Evolutionary conservation across 2,888 invertebrate genomes (phyloP).

Genomic region (Drosophila dives): DNA sequence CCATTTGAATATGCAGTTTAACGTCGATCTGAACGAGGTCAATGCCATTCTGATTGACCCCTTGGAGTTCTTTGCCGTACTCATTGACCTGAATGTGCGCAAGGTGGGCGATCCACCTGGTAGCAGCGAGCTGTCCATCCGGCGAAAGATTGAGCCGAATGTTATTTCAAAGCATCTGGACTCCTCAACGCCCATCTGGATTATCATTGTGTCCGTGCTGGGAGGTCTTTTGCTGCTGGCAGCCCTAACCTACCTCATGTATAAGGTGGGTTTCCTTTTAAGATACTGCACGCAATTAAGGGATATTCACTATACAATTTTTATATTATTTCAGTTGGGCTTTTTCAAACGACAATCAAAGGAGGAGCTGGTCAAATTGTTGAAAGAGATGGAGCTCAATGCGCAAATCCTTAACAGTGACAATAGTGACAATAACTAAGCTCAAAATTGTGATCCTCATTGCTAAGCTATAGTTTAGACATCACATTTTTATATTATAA

Average conservation of each 20-base stretch:
- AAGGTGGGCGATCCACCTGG: constrained; percentile 77
- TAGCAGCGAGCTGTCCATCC: constrained; percentile 71
- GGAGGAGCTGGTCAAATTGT: constrained; percentile 85
- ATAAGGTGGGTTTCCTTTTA: constrained; percentile 72
- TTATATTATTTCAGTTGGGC: constrained; percentile 79
- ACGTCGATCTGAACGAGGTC: constrained; percentile 82
- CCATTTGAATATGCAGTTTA: constrained; percentile 80
- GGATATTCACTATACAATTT: background rate
- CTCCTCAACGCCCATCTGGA: constrained; percentile 84
- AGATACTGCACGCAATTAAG: background rate
- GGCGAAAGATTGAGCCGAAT: constrained; percentile 82
- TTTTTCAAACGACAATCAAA: constrained; percentile 86
- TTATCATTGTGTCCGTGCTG: constrained; percentile 84
- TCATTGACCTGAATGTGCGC: constrained; percentile 74
- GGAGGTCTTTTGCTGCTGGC: constrained; percentile 84
- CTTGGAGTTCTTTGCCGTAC: constrained; percentile 84
- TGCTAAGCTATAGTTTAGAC: constrained; percentile 30
- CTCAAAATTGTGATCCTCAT: constrained; percentile 51
- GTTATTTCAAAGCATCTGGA: constrained; percentile 84
- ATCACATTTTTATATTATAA: constrained; percentile 43
- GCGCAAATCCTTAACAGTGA: constrained; percentile 79
- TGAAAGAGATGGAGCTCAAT: constrained; percentile 81
- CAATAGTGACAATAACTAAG: constrained; percentile 64
- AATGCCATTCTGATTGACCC: constrained; percentile 84
- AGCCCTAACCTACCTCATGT: constrained; percentile 83